These are phyloP conservation scores for Drosophila pegasa DNA, from an alignment of 2,888 invertebrate genomes.

Conservation along the genomic window DNA sequence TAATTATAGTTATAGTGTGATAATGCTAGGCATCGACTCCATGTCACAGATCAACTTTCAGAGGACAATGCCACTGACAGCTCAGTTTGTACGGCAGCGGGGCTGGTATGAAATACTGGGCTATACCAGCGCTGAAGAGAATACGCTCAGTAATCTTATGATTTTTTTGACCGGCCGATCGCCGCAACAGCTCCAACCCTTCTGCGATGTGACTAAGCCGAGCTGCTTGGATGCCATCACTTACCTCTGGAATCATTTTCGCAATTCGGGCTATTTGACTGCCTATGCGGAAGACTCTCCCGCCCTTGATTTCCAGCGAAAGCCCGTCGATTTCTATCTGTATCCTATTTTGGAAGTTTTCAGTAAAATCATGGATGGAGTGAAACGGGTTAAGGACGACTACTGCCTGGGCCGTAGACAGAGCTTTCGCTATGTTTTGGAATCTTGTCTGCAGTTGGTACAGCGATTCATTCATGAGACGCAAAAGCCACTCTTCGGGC, in stretches of 20 bases:
- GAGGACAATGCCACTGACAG: slow-evolving; percentile 90
- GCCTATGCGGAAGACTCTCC: slow-evolving; percentile 91
- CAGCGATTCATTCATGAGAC: slow-evolving; percentile 86
- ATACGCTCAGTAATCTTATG: slow-evolving; percentile 94
- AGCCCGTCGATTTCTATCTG: slow-evolving; percentile 92
- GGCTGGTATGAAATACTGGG: slow-evolving; percentile 90
- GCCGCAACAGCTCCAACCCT: slow-evolving; percentile 84
- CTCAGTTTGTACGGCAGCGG: slow-evolving; percentile 86
- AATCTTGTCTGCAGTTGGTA: slow-evolving; percentile 88
- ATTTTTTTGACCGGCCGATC: slow-evolving; percentile 90
- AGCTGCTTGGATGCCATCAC: slow-evolving; percentile 88
- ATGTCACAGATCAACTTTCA: slow-evolving; percentile 86
- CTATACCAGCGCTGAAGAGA: slow-evolving; percentile 91
- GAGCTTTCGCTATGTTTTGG: slow-evolving; percentile 88
- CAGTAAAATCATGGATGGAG: slow-evolving; percentile 85
- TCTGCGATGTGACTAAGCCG: slow-evolving; percentile 85
- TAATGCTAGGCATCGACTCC: slow-evolving; percentile 92
- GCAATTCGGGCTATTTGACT: slow-evolving; percentile 88
- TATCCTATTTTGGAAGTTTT: slow-evolving; percentile 89
- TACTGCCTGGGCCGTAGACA: slow-evolving; percentile 87
- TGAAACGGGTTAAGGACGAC: slow-evolving; percentile 85
- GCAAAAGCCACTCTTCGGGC: slow-evolving; percentile 87
- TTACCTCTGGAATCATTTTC: slow-evolving; percentile 90
- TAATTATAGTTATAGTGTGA: slow-evolving; percentile 82
- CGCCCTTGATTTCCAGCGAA: slow-evolving; percentile 87